phyloP scores from a whole-genome alignment of 2,113 vertebrate genomes.

The Spermophilus dauricus region DNA sequence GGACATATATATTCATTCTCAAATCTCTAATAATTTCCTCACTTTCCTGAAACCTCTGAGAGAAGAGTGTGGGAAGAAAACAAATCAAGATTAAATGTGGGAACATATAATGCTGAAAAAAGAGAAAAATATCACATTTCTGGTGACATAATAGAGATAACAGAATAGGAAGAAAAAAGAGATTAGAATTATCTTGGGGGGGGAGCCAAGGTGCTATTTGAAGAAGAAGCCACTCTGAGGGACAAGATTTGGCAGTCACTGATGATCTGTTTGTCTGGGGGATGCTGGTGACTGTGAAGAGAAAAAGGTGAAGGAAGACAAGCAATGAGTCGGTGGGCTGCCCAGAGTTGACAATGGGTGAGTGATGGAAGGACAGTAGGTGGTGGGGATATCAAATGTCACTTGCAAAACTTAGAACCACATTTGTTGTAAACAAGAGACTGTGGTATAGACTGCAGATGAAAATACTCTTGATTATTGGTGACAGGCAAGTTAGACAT shows the following conservation, averaged over 20 bases:
- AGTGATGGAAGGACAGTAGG: slow-evolving; percentile 44
- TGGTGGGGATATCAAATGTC: slow-evolving; percentile 47
- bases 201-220: slow-evolving; percentile 61
- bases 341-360: too few relatives aligned
- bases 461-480: slow-evolving; percentile 72
- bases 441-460: slow-evolving; percentile 48
- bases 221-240: not conserved
- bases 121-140: slow-evolving; percentile 39
- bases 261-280: slow-evolving; percentile 55
- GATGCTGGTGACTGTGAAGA: not conserved
- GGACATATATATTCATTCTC: not conserved
- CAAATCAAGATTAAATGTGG: slow-evolving; percentile 63
- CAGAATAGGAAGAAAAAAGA: slow-evolving; percentile 14
- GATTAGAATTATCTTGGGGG: not conserved
- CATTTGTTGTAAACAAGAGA: slow-evolving; percentile 68
- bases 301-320: not conserved
- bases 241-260: slow-evolving; percentile 22
- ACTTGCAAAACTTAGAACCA: slow-evolving; percentile 39
- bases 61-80: not conserved
- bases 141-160: slow-evolving; percentile 27
- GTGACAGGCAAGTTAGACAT: slow-evolving; percentile 74
- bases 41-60: slow-evolving; percentile 11
- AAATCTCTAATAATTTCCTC: slow-evolving; percentile 51
- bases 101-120: slow-evolving; percentile 50
- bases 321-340: not conserved